phyloP scores from a whole-genome alignment of 2,797 vertebrate species.

The Amniataba percoides region DNA sequence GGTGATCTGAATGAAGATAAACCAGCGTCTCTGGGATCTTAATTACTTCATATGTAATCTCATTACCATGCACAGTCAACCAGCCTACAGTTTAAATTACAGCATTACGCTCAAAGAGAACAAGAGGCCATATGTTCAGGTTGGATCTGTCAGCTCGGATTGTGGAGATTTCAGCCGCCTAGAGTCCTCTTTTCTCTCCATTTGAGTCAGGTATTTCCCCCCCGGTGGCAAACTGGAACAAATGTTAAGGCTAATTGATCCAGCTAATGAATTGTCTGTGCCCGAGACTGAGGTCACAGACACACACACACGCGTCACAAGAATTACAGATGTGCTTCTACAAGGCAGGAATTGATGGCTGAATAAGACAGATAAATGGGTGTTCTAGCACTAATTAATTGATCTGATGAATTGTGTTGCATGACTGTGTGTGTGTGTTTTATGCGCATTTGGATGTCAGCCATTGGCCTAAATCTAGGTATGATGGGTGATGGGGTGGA shows the following conservation, averaged over 20 bases:
- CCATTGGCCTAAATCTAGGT: constrained; percentile 49
- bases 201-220: constrained; percentile 54
- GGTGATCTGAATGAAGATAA: constrained; percentile 76
- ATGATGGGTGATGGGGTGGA: constrained; percentile 59
- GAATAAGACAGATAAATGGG: constrained; percentile 63
- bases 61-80: constrained; percentile 55
- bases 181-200: constrained; percentile 45
- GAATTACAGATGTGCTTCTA: constrained; percentile 46
- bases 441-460: constrained; percentile 43
- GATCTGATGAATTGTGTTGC: constrained; percentile 47
- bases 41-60: constrained; percentile 74
- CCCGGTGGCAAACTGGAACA: constrained; percentile 59
- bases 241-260: constrained; percentile 71
- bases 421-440: constrained; percentile 28
- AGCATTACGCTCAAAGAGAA: constrained; percentile 61
- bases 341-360: constrained; percentile 45
- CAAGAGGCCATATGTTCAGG: constrained; percentile 68
- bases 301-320: constrained; percentile 35
- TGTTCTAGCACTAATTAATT: constrained; percentile 66
- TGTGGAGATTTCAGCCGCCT: constrained; percentile 48
- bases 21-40: constrained; percentile 59
- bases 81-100: constrained; percentile 65
- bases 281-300: constrained; percentile 36
- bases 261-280: constrained; percentile 60
- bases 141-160: constrained; percentile 63